Percentiles rank a stretch among this genome's conserved stretches.
Evolutionary conservation across 2,888 invertebrate species (phyloP).

Genomic region (Cerastis leucographa): DNA sequence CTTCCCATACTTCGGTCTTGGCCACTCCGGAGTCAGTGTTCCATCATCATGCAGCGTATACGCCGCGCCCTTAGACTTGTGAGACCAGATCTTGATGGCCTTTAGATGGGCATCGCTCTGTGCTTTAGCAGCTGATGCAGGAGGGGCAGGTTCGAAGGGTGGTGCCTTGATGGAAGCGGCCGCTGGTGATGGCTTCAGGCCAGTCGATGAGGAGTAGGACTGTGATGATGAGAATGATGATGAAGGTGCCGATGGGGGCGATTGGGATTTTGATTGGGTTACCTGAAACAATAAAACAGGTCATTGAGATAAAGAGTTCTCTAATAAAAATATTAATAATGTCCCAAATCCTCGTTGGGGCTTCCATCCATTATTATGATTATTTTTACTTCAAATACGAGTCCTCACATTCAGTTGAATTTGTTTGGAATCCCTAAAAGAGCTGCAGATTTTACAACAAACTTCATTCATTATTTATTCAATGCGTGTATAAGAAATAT

Average conservation of each 20-base stretch:
- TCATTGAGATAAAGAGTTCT: background rate
- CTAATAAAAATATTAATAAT: background rate
- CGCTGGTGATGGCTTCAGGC: slow-evolving; percentile 62
- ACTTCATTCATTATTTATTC: background rate
- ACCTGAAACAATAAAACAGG: slow-evolving; percentile 75
- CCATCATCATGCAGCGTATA: slow-evolving; percentile 87
- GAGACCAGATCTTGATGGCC: slow-evolving; percentile 86
- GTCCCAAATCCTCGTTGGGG: background rate
- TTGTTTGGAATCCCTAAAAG: background rate
- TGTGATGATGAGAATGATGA: slow-evolving; percentile 59
- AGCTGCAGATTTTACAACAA: background rate
- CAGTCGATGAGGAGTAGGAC: slow-evolving; percentile 59
- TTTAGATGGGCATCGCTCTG: slow-evolving; percentile 87
- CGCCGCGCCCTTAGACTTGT: slow-evolving; percentile 84
- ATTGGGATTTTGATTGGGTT: slow-evolving; percentile 70
- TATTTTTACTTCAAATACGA: background rate
- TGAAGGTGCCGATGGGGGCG: slow-evolving; percentile 41
- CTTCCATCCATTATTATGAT: background rate
- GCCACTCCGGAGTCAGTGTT: slow-evolving; percentile 80
- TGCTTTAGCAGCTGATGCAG: slow-evolving; percentile 75
- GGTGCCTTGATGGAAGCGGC: slow-evolving; percentile 66
- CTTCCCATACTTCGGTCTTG: slow-evolving; percentile 73
- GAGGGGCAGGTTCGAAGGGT: slow-evolving; percentile 79
- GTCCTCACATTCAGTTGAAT: background rate
- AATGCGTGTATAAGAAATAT: background rate